A percentile compares a stretch with the other conserved stretches of the same genome.
phyloP scores from a whole-genome alignment of 2,113 vertebrate species.

The Orycteropus afer region DNA sequence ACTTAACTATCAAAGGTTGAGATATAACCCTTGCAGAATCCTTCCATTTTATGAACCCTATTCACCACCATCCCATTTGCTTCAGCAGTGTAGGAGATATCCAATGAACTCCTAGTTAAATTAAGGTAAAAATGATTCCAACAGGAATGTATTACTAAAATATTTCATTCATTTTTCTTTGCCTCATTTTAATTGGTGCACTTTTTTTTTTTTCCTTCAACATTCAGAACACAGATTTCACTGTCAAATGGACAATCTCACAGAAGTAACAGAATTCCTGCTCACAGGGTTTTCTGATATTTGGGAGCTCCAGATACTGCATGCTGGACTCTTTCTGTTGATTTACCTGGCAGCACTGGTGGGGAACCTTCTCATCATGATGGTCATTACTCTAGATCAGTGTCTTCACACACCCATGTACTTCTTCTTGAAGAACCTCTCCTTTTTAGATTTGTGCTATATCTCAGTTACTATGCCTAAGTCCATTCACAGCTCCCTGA shows the following conservation, averaged over 20 bases:
- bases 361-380: background rate
- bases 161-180: no score
- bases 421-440: background rate
- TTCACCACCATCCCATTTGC: background rate
- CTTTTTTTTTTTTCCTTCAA: background rate
- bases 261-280: background rate
- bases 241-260: background rate
- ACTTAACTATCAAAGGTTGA: background rate
- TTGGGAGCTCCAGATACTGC: background rate
- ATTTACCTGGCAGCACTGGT: background rate
- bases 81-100: background rate
- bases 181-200: background rate
- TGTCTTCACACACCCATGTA: background rate
- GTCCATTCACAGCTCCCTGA: background rate
- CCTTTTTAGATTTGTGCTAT: background rate
- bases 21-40: background rate
- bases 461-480: background rate
- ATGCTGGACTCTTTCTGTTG: background rate
- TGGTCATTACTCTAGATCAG: background rate
- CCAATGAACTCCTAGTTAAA: background rate
- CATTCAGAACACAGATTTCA: background rate
- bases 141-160: background rate
- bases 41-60: background rate
- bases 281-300: background rate
- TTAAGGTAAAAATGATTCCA: background rate